Base-by-base conservation (phyloP, 2,113 vertebrate genomes). In the Columba janthina region DNA sequence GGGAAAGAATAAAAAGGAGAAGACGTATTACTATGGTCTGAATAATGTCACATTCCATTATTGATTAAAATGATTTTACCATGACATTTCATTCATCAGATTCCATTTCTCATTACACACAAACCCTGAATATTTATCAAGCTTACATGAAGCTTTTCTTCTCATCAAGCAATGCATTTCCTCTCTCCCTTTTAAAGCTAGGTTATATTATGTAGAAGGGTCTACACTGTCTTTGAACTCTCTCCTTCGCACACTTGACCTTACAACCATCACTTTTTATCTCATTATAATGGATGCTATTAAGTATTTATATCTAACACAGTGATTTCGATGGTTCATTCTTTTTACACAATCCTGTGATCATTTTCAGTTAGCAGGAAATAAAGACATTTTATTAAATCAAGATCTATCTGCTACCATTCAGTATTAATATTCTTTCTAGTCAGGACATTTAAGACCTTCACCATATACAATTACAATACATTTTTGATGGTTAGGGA, bases 31-130 rank as follows among this genome's bases (percentile, higher is more conserved):
- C 40, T 66, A 54, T 67, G 19, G n/a, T 94, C 32, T 93, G 64
- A 96, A 94, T 93, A 93, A 97, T 82, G n/a, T 21, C 96, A 95
- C 64, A 94, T 96, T 97, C 88, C 79, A 86, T 92, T 97, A 96
- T 91, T 97, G 92, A 97, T 97, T 97, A 94, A 96, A 96, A 95
- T 87, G n/a, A 82, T 97, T 96, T 95, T 76, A 90, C 75, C 48
- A 48, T 95, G 95, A 96, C 89, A 90, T 90, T 97, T 97, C 91
- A 95, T 96, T 94, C 51, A 97, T 96, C 89, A 97, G 90, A 94
- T 95, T 95, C 77, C 71, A 92, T 88, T 97, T 97, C 85, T 94
- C 84, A 94, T 96, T 95, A 96, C 67, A 88, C 32, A 85, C 51
- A 96, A 96, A 83, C 62, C 85, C 71, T 93, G 67, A 70, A 83